Percentiles rank a stretch among this genome's conserved stretches.
Conservation (phyloP, 2,797 vertebrate species). For the Gymnoscopelus microlampas region DNA sequence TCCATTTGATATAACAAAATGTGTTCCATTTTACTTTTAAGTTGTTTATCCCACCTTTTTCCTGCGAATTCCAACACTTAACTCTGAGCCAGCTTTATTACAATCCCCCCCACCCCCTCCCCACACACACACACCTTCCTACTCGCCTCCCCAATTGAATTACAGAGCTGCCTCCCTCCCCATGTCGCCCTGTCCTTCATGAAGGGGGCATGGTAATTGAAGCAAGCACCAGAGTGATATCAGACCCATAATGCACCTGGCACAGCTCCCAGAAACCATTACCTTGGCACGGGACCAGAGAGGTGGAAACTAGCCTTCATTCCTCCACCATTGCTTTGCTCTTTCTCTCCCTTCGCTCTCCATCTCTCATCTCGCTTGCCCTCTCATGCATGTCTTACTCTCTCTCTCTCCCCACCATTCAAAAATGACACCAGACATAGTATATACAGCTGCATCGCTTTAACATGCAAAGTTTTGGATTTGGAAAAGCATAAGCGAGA, state of each 20-base stretch:
- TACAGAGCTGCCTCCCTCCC: not conserved
- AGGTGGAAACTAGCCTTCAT: slow-evolving; percentile 8
- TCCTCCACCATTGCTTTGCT: slow-evolving; percentile 6
- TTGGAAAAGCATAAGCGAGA: not conserved
- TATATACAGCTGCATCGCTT: slow-evolving; percentile 24
- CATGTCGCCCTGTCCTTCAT: slow-evolving; percentile 31
- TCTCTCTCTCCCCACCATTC: not conserved
- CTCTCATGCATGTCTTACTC: not conserved
- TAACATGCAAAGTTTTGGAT: not conserved
- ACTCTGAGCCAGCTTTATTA: not conserved
- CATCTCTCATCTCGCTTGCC: not conserved
- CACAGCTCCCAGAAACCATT: slow-evolving; percentile 75
- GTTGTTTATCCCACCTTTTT: too few species aligned
- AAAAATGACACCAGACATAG: slow-evolving; percentile 11
- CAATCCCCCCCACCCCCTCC: not conserved
- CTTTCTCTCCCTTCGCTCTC: slow-evolving; percentile 7
- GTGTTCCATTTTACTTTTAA: too few species aligned
- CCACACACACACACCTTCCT: not conserved
- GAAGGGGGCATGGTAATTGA: slow-evolving; percentile 51
- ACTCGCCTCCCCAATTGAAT: not conserved
- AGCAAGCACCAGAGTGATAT: slow-evolving; percentile 68
- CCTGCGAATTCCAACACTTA: too few species aligned
- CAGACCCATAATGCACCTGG: slow-evolving; percentile 72
- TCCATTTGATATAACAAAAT: too few species aligned
- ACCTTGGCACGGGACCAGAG: slow-evolving; percentile 42